Base-by-base conservation (phyloP, 1,140 invertebrate species). In the Drosophila eugracilis region DNA sequence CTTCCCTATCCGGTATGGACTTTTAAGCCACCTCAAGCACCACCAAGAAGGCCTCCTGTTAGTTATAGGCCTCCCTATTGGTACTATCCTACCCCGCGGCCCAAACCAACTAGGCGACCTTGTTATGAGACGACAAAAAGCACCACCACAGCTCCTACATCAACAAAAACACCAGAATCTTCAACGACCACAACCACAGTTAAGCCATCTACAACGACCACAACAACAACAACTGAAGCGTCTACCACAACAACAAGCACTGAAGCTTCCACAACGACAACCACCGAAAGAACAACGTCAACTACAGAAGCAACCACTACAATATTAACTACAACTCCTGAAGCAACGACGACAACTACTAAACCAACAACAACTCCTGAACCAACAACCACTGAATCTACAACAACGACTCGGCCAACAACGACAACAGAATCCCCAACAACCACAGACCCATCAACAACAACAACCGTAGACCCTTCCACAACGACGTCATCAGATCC, bases 11-110 rank as follows among this genome's bases (percentile, higher is more conserved):
- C 47, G 2, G 22, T 28, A 15, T 53, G 45, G 65, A 1, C 6
- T 26, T 34, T 36, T 10, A 34, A 26, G 3, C 30, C 12, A 7
- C 28, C 65, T 1, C 44, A 47, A 28, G 0, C 14, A 2, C 12
- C 62, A 1, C 22, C 37, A 4, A 14, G 7, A 9, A 28, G 4
- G 12, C n/a, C 37, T 1, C 45, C 28, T 7, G 37, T 67, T 10
- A 69, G 62, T n/a, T 14, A 28, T 15, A 44, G 24, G 21, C 22
- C 19, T 9, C 57, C 37, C 4, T 69, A 69, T 10, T 69, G 36
- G 60, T 6, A 36, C 41, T 62, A 47, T 39, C 60, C 60, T 0
- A 22, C 39, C 6, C 10, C 21, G 9, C 21, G 28, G 4, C 45
- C 37, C 2, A 22, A 21, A 1, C 5, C 10, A 6, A 52, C 21